Conservation (phyloP, 2,888 invertebrate genomes). For the Ectropis crepuscularia region DNA sequence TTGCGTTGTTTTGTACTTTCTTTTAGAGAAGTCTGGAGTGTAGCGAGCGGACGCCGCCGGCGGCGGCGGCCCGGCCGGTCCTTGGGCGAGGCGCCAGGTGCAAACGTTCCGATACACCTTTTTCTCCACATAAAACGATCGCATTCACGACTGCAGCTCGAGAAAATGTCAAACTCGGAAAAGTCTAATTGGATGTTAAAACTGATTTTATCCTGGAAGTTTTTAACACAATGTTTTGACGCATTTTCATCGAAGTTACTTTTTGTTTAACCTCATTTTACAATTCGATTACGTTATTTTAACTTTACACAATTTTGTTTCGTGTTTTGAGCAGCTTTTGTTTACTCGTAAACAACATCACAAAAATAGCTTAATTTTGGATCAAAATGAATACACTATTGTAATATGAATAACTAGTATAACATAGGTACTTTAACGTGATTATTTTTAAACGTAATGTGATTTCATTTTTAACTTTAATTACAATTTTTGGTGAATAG, state of each 20-base stretch:
- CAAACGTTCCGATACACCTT: conserved; percentile 55
- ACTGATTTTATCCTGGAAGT: conserved; percentile 21
- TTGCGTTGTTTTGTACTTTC: conserved; percentile 39
- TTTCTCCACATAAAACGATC: conserved; percentile 46
- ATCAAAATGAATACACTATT: no score
- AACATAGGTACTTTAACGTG: no score
- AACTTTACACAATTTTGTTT: no score
- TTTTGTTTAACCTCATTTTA: no score
- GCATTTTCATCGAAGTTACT: no score
- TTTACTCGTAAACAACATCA: no score
- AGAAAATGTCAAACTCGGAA: conserved; percentile 34
- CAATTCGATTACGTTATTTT: no score
- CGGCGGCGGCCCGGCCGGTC: not conserved
- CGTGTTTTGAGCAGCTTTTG: no score
- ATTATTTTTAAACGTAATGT: no score
- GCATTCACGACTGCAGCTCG: conserved; percentile 34
- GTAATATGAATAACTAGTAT: no score
- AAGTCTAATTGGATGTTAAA: conserved; percentile 35
- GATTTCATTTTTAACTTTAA: conserved; percentile 2
- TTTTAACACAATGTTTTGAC: not conserved
- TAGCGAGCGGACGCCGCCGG: conserved; percentile 26
- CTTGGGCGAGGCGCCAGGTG: conserved; percentile 53
- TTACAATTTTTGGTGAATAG: conserved; percentile 11
- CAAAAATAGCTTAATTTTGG: no score
- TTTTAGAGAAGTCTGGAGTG: conserved; percentile 42